A percentile compares a stretch with the other conserved stretches of the same genome.
phyloP scores from a whole-genome alignment of 2,888 invertebrate species.

The Smittia aterrima region DNA sequence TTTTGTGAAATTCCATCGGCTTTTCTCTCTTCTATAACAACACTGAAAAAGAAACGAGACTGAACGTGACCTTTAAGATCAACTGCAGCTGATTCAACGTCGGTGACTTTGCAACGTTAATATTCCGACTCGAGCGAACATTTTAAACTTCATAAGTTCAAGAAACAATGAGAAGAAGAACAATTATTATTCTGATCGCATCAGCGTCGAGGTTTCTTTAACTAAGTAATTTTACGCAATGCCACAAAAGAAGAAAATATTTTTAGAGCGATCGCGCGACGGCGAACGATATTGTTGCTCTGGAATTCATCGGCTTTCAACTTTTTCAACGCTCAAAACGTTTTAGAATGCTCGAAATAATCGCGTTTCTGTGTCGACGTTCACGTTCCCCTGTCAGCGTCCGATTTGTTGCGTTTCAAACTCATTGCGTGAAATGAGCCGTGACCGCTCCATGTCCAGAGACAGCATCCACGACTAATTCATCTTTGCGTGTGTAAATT shows the following conservation, averaged over 20 bases:
- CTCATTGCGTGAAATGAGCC: slow-evolving; percentile 22
- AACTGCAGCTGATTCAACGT: not conserved
- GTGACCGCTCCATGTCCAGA: not conserved
- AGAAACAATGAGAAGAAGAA: not conserved
- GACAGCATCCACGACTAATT: slow-evolving; percentile 19
- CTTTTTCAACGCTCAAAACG: not conserved
- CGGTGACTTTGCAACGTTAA: too few species aligned
- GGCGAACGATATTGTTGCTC: not conserved
- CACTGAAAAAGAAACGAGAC: not conserved
- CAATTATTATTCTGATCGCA: slow-evolving; percentile 3
- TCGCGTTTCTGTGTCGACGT: too few species aligned
- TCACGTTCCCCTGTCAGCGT: slow-evolving; percentile 14
- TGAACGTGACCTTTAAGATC: slow-evolving; percentile 10
- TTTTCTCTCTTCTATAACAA: not conserved
- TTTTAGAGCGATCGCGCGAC: too few species aligned
- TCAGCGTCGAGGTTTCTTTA: not conserved
- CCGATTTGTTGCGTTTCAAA: slow-evolving; percentile 18
- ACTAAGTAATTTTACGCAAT: too few species aligned
- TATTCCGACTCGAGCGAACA: too few species aligned
- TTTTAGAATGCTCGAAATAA: too few species aligned
- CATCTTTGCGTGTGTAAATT: slow-evolving; percentile 20
- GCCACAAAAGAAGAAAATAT: too few species aligned
- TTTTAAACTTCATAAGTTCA: not conserved
- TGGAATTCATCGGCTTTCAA: not conserved
- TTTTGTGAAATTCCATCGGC: not conserved